A percentile compares a stretch with the other conserved stretches of the same genome.
Evolutionary conservation across 2,113 vertebrate genomes (phyloP).

Genomic region (Aythya baeri): DNA sequence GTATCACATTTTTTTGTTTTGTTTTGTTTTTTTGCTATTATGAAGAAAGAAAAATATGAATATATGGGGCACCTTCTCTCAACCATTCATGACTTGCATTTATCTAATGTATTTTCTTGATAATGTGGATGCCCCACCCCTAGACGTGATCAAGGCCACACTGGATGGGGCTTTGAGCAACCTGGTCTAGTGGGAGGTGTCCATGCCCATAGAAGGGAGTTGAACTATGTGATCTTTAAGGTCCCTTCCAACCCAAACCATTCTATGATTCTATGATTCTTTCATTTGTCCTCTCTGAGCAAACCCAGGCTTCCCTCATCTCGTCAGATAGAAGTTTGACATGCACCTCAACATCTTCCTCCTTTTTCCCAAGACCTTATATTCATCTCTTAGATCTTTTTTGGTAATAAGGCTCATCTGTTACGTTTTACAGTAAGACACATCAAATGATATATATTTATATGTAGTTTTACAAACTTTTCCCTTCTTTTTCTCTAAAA

Average conservation of each 20-base stretch:
- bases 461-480: not conserved
- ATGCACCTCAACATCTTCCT: not conserved
- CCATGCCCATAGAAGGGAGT: too few relatives aligned
- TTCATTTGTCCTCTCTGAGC: not conserved
- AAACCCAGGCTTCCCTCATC: not conserved
- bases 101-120: not conserved
- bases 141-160: too few relatives aligned
- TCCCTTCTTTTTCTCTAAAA: not conserved
- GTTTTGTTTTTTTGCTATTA: not conserved
- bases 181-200: too few relatives aligned
- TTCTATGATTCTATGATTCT: not conserved
- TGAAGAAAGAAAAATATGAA: not conserved
- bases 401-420: not conserved
- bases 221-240: too few relatives aligned
- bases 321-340: not conserved
- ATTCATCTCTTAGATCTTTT: not conserved
- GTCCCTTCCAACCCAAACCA: too few relatives aligned
- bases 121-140: too few relatives aligned
- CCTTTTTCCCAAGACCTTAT: not conserved
- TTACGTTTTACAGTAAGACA: not conserved
- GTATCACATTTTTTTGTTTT: not conserved
- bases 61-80: not conserved
- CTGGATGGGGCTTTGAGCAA: too few relatives aligned
- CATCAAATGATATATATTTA: not conserved
- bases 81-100: not conserved